Evolutionary conservation across 1,140 invertebrate species (phyloP).

Genomic region (Tetramorium alpestre): DNA sequence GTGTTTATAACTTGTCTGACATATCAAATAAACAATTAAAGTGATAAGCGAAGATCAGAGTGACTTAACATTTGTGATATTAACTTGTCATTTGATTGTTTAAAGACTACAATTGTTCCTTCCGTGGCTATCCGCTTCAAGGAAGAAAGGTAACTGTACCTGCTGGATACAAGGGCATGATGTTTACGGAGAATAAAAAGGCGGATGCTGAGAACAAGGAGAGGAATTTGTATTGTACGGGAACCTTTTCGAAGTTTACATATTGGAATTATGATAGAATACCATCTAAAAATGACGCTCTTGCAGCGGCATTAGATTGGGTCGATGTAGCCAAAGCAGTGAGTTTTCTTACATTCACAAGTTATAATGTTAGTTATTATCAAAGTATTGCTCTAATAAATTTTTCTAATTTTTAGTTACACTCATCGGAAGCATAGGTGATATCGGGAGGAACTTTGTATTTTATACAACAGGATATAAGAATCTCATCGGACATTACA

Average conservation of each 20-base stretch:
- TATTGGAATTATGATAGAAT: slow-evolving; percentile 94
- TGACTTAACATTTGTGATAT: background rate
- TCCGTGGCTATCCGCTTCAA: slow-evolving; percentile 90
- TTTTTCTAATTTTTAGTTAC: slow-evolving; percentile 72
- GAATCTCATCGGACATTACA: slow-evolving; percentile 47
- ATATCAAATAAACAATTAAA: slow-evolving; percentile 15
- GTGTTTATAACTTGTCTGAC: background rate
- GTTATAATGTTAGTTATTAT: background rate
- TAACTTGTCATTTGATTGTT: slow-evolving; percentile 67
- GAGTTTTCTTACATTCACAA: slow-evolving; percentile 79
- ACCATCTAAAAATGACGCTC: slow-evolving; percentile 89
- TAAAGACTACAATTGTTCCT: slow-evolving; percentile 86
- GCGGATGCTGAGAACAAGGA: slow-evolving; percentile 87
- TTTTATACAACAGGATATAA: background rate
- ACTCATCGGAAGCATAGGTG: slow-evolving; percentile 68
- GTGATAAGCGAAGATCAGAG: background rate
- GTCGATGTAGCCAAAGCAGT: slow-evolving; percentile 91
- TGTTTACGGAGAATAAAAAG: slow-evolving; percentile 88
- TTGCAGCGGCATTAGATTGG: slow-evolving; percentile 90
- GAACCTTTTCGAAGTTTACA: slow-evolving; percentile 88
- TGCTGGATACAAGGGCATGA: slow-evolving; percentile 88
- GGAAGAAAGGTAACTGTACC: slow-evolving; percentile 88
- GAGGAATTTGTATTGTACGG: slow-evolving; percentile 87
- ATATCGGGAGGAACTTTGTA: background rate
- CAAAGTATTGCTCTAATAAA: slow-evolving; percentile 32